Evolutionary conservation across 2,797 vertebrate species (phyloP).

Genomic region (Myotis vivesi): DNA sequence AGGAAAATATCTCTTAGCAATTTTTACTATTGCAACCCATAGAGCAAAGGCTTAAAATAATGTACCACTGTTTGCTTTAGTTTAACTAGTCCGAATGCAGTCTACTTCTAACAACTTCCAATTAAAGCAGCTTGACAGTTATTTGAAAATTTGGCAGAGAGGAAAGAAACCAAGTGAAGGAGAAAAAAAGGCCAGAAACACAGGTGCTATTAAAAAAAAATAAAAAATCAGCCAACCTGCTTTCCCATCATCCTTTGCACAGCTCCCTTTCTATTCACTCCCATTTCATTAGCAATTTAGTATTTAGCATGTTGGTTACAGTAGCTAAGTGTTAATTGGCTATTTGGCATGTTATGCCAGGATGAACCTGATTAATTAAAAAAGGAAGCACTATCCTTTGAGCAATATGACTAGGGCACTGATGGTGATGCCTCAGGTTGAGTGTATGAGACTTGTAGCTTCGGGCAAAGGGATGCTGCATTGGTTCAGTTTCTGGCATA

Average conservation of each 20-base stretch:
- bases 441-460: constrained; percentile 83
- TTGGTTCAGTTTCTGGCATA: constrained; percentile 67
- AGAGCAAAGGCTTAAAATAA: constrained; percentile 75
- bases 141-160: constrained; percentile 67
- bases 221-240: neutral
- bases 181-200: neutral
- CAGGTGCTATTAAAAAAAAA: neutral
- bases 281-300: constrained; percentile 78
- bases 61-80: constrained; percentile 56
- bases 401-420: constrained; percentile 65
- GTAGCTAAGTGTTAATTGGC: constrained; percentile 86
- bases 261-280: constrained; percentile 47
- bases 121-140: constrained; percentile 59
- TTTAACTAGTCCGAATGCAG: constrained; percentile 49
- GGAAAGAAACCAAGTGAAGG: neutral
- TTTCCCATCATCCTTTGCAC: constrained; percentile 58
- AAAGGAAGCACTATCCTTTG: constrained; percentile 80
- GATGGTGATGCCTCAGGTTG: constrained; percentile 85
- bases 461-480: constrained; percentile 79
- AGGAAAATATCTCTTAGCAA: constrained; percentile 66
- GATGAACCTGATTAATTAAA: constrained; percentile 87
- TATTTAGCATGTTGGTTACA: constrained; percentile 82
- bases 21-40: constrained; percentile 58
- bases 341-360: constrained; percentile 81
- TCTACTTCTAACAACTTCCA: constrained; percentile 63